Evolutionary conservation across 2,113 vertebrate species (phyloP).

Genomic region (Siphamia tubifer): DNA sequence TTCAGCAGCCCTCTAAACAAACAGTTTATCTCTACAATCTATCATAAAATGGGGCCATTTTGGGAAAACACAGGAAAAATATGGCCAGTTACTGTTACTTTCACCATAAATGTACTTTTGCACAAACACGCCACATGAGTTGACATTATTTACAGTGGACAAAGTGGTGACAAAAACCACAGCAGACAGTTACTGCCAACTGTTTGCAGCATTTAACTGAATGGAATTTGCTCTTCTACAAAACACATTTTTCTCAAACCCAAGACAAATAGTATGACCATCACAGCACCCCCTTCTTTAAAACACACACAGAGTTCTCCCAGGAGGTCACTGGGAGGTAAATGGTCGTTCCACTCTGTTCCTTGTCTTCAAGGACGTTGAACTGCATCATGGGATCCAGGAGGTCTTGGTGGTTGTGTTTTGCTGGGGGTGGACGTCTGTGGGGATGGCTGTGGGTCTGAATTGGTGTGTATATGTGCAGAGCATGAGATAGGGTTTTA

Average conservation of each 20-base stretch:
- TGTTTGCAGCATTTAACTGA: constrained; percentile 59
- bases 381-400: constrained; percentile 64
- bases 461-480: background rate
- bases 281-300: background rate
- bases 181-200: constrained; percentile 58
- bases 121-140: constrained; percentile 65
- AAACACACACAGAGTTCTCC: constrained; percentile 46
- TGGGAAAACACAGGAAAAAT: constrained; percentile 49
- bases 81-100: constrained; percentile 55
- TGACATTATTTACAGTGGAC: constrained; percentile 77
- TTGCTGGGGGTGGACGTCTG: constrained; percentile 14
- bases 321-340: constrained; percentile 57
- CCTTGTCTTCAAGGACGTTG: constrained; percentile 72
- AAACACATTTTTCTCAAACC: constrained; percentile 61
- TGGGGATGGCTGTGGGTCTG: constrained; percentile 7
- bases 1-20: constrained; percentile 71
- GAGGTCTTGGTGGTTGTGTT: constrained; percentile 48
- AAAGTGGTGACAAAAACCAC: constrained; percentile 74
- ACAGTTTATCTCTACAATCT: constrained; percentile 66
- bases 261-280: constrained; percentile 62
- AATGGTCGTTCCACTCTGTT: constrained; percentile 56
- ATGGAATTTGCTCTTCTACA: constrained; percentile 64
- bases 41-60: constrained; percentile 58
- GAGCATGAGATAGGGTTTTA: background rate
- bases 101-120: constrained; percentile 66